phyloP scores from a whole-genome alignment of 2,113 vertebrate species.

The Anolis carolinensis region DNA sequence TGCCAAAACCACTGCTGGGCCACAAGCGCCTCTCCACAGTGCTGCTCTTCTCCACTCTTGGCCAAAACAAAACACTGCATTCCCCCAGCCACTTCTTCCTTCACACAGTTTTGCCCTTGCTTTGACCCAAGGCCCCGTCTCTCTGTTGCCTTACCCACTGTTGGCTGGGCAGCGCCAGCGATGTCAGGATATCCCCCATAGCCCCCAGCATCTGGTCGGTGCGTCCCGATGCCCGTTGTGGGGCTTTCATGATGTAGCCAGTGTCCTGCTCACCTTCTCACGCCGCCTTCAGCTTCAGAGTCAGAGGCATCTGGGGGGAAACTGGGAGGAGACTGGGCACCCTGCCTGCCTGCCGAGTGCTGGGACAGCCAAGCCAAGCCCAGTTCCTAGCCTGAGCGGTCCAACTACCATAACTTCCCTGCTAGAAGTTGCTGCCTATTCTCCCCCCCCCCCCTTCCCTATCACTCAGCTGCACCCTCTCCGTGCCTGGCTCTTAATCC shows the following conservation, averaged over 20 bases:
- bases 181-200: constrained; percentile 84
- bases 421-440: constrained; percentile 35
- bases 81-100: neutral
- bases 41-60: neutral
- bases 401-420: constrained; percentile 52
- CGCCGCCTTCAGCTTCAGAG: constrained; percentile 27
- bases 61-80: too few relatives aligned
- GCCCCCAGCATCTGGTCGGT: constrained; percentile 86
- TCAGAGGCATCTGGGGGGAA: constrained; percentile 44
- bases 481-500: neutral
- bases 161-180: constrained; percentile 80
- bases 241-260: constrained; percentile 75
- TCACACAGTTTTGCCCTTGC: neutral
- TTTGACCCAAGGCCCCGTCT: neutral
- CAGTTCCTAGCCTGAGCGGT: constrained; percentile 25
- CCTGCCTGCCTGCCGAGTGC: constrained; percentile 10
- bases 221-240: constrained; percentile 79
- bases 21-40: neutral
- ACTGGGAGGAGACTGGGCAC: constrained; percentile 40
- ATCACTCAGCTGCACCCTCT: neutral
- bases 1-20: neutral
- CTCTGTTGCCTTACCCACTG: constrained; percentile 76
- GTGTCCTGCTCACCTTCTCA: constrained; percentile 59
- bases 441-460: too few relatives aligned
- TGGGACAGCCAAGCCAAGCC: constrained; percentile 44